These are phyloP conservation scores for Dufourea novaeangliae DNA, from an alignment of 1,140 invertebrate species.

Conservation along the genomic window DNA sequence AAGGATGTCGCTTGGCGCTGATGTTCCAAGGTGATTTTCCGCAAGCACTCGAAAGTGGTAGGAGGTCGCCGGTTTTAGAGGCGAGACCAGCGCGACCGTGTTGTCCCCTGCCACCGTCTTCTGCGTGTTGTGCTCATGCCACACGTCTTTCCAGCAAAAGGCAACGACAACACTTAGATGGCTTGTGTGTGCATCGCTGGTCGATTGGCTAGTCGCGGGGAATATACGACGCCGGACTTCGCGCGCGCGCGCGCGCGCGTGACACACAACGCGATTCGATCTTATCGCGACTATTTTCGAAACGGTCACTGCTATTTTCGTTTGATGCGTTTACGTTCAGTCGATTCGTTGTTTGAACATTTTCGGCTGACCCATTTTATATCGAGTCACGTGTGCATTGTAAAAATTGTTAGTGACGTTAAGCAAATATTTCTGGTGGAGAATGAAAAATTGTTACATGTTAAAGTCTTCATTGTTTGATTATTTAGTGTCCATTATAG, in stretches of 20 bases:
- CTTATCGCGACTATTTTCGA: background rate
- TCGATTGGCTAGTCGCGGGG: constrained; percentile 7
- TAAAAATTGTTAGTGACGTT: no score
- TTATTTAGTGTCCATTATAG: no score
- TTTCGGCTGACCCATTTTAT: no score
- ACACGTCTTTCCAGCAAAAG: constrained; percentile 80
- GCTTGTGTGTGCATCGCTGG: constrained; percentile 32
- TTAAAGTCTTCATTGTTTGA: no score
- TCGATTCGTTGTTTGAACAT: background rate
- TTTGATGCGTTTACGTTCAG: background rate
- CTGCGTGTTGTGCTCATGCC: constrained; percentile 83
- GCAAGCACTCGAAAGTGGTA: constrained; percentile 87
- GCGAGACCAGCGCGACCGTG: constrained; percentile 82
- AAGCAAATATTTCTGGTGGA: no score
- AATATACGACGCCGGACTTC: constrained; percentile 2
- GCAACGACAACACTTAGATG: constrained; percentile 66
- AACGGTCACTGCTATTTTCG: background rate
- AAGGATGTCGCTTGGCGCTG: constrained; percentile 85
- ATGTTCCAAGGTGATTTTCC: constrained; percentile 85
- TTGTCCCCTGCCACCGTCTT: constrained; percentile 83
- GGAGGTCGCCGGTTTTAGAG: constrained; percentile 85
- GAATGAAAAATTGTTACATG: no score
- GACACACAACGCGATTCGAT: background rate
- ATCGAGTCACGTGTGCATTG: no score
- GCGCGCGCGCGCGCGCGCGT: background rate